These are phyloP conservation scores for Gyrodactylus bullatarudis DNA, from an alignment of 1,140 invertebrate genomes.

Conservation along the genomic window DNA sequence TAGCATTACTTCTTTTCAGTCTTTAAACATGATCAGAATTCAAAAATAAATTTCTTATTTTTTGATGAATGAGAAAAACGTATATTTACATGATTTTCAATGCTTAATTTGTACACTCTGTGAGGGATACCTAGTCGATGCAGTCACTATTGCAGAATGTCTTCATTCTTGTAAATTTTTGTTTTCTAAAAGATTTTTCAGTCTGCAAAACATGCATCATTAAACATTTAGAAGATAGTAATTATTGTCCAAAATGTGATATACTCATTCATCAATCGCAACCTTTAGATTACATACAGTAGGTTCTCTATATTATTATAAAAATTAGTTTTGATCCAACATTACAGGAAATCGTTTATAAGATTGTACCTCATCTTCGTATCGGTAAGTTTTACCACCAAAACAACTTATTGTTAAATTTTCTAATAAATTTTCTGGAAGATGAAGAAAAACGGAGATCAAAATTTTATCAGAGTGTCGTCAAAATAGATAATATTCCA, in stretches of 20 bases:
- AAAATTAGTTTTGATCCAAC: slow-evolving; percentile 36
- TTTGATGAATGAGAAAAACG: not conserved
- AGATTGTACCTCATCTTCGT: slow-evolving; percentile 25
- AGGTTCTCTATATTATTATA: not conserved
- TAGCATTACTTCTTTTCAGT: too few relatives aligned
- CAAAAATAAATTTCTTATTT: too few relatives aligned
- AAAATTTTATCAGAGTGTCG: slow-evolving; percentile 14
- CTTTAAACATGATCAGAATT: too few relatives aligned
- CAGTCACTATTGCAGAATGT: slow-evolving; percentile 24
- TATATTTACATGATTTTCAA: not conserved
- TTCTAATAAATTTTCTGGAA: too few relatives aligned
- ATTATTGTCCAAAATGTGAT: slow-evolving; percentile 20
- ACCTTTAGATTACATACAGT: slow-evolving; percentile 20
- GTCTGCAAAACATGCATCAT: slow-evolving; percentile 23
- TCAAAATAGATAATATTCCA: slow-evolving; percentile 10
- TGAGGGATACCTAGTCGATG: slow-evolving; percentile 23
- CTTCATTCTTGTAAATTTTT: slow-evolving; percentile 20
- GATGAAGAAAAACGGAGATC: slow-evolving; percentile 14
- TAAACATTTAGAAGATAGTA: slow-evolving; percentile 19
- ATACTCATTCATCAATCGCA: slow-evolving; percentile 23
- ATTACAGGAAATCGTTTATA: slow-evolving; percentile 96
- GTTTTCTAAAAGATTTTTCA: slow-evolving; percentile 9
- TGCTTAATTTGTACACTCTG: slow-evolving; percentile 18
- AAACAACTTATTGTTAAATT: not conserved
- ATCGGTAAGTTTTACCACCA: slow-evolving; percentile 14